Evolutionary conservation across 1,140 invertebrate species (phyloP).

Genomic region (Euura saliciscinereae): DNA sequence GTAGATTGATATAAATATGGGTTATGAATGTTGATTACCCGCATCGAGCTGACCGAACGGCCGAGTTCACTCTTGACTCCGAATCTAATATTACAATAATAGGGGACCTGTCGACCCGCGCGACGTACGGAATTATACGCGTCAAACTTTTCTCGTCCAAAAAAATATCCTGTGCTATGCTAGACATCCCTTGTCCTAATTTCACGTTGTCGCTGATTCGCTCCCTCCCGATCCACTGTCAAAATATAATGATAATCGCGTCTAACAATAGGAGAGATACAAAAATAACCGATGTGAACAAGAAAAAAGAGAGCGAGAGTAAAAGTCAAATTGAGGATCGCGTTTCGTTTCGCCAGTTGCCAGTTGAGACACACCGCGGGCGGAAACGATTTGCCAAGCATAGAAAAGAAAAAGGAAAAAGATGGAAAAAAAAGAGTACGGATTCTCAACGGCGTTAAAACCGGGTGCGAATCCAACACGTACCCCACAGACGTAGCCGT

Average conservation of each 20-base stretch:
- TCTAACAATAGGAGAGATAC: too few species aligned
- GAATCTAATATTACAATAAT: constrained; percentile 48
- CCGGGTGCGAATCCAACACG: too few species aligned
- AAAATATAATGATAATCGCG: neutral
- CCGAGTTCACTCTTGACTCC: constrained; percentile 15
- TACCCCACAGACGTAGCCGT: too few species aligned
- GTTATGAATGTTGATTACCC: constrained; percentile 39
- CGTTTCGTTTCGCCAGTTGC: neutral
- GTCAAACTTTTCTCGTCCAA: constrained; percentile 46
- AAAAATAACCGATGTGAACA: too few species aligned
- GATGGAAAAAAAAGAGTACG: neutral
- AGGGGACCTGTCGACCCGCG: constrained; percentile 43
- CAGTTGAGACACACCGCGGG: neutral
- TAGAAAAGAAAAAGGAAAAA: neutral
- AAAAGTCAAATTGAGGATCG: neutral
- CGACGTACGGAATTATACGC: constrained; percentile 19
- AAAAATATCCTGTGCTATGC: constrained; percentile 17
- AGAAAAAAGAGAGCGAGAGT: neutral
- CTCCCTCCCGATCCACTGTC: neutral
- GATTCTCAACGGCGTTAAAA: too few species aligned
- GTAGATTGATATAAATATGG: constrained; percentile 41
- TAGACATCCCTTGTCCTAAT: constrained; percentile 33
- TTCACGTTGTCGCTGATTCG: constrained; percentile 35
- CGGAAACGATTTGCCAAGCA: constrained; percentile 6
- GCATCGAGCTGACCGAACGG: constrained; percentile 25